Percentiles rank a stretch among this genome's conserved stretches.
Evolutionary conservation across 1,140 invertebrate genomes (phyloP).

Genomic region (Drosophila hydei): DNA sequence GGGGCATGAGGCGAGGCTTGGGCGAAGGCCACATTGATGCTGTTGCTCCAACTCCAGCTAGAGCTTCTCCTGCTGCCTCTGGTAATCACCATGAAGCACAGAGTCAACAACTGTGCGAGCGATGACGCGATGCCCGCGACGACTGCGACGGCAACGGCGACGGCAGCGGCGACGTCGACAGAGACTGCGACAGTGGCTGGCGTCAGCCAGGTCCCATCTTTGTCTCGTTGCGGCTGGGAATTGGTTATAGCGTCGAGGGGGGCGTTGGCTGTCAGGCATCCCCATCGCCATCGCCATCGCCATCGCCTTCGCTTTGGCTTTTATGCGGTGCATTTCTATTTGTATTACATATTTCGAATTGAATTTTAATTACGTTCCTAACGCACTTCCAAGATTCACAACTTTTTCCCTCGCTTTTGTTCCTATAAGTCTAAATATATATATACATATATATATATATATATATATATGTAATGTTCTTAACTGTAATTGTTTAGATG

Average conservation of each 20-base stretch:
- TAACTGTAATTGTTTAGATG: no score
- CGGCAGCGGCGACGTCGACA: not conserved
- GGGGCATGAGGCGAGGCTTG: slow-evolving; percentile 30
- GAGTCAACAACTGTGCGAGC: slow-evolving; percentile 35
- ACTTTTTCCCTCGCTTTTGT: not conserved
- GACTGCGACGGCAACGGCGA: not conserved
- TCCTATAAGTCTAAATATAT: no score
- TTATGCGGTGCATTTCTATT: slow-evolving; percentile 3
- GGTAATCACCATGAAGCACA: slow-evolving; percentile 58
- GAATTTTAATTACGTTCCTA: slow-evolving; percentile 42
- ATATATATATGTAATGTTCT: no score
- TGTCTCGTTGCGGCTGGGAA: slow-evolving; percentile 2
- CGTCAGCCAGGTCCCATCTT: slow-evolving; percentile 10
- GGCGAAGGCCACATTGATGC: slow-evolving; percentile 33
- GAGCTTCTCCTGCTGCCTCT: slow-evolving; percentile 14
- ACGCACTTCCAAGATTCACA: slow-evolving; percentile 9
- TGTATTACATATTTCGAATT: slow-evolving; percentile 27
- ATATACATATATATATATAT: not conserved
- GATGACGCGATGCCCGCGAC: slow-evolving; percentile 5
- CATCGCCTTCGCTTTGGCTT: slow-evolving; percentile 11
- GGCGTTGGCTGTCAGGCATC: slow-evolving; percentile 6
- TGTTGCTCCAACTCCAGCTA: slow-evolving; percentile 4
- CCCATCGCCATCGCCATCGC: not conserved
- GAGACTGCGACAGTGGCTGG: not conserved
- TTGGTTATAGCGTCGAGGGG: not conserved